Conservation (phyloP, 2,113 vertebrate genomes). For the Podiceps cristatus region DNA sequence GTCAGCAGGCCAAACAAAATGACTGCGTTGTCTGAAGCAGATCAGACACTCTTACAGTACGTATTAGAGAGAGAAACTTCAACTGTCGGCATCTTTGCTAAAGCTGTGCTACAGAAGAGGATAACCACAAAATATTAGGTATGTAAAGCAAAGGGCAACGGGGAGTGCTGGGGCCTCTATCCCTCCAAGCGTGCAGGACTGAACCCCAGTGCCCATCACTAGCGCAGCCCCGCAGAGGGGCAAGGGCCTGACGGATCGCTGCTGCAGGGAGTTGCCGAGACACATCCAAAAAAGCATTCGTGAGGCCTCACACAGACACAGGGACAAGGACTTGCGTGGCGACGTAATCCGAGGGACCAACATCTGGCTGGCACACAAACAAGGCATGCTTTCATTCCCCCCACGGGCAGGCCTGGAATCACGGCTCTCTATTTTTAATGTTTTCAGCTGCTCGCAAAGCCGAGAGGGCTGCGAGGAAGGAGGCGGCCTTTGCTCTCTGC, state of each 20-base stretch:
- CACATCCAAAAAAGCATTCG: background rate
- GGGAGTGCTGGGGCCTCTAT: too few species aligned
- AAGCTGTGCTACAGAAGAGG: background rate
- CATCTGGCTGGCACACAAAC: conserved; percentile 13
- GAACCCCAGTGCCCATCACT: accelerated
- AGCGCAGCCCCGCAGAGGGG: background rate
- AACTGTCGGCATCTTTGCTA: background rate
- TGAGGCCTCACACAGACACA: background rate
- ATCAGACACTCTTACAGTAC: background rate
- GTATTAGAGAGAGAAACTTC: background rate
- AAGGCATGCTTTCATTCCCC: background rate
- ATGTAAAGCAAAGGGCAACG: background rate
- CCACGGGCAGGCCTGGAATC: background rate
- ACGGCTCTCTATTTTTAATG: background rate
- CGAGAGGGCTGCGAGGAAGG: background rate
- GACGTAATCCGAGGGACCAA: background rate
- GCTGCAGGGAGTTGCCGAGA: background rate
- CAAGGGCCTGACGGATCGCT: accelerated
- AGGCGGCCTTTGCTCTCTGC: background rate
- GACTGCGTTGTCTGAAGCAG: background rate
- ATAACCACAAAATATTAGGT: background rate
- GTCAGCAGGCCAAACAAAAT: background rate
- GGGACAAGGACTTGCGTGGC: background rate
- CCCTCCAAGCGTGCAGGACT: background rate
- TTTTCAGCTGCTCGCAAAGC: background rate